Percentiles rank a stretch among this genome's conserved stretches.
Conservation (phyloP, 2,888 invertebrate genomes). For the Drosophila incognita region DNA sequence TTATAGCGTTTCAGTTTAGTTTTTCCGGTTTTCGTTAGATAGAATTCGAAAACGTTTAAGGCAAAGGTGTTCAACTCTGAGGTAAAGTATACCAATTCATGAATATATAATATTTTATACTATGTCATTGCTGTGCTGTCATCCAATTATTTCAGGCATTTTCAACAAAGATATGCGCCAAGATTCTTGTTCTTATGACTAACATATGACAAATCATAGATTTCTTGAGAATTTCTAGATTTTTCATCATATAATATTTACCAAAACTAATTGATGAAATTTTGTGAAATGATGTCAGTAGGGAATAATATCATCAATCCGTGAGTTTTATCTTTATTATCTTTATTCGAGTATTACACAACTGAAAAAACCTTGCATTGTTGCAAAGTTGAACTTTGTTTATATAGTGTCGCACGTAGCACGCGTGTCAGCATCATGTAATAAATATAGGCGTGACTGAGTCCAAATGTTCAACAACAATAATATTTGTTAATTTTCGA, state of each 20-base stretch:
- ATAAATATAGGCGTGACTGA: slow-evolving; percentile 59
- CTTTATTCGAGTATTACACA: neutral
- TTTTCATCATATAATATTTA: slow-evolving; percentile 2
- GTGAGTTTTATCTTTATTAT: neutral
- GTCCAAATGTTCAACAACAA: slow-evolving; percentile 20
- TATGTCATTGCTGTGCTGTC: slow-evolving; percentile 22
- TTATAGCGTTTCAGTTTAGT: neutral
- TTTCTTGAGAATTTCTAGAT: neutral
- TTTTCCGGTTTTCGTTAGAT: slow-evolving; percentile 1
- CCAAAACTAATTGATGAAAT: neutral
- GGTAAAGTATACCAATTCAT: neutral
- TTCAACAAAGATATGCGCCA: slow-evolving; percentile 2
- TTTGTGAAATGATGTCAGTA: neutral
- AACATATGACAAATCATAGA: slow-evolving; percentile 2
- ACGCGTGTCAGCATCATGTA: slow-evolving; percentile 24
- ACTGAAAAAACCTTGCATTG: slow-evolving; percentile 1
- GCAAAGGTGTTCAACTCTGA: neutral
- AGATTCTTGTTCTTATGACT: neutral
- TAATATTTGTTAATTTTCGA: slow-evolving; percentile 38
- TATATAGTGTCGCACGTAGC: slow-evolving; percentile 37
- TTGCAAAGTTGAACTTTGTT: slow-evolving; percentile 15
- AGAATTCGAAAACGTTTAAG: neutral
- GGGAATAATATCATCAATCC: neutral
- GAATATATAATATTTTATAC: neutral
- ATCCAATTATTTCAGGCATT: slow-evolving; percentile 29